Conservation (phyloP, 2,888 invertebrate species). For the Acleris emargana region DNA sequence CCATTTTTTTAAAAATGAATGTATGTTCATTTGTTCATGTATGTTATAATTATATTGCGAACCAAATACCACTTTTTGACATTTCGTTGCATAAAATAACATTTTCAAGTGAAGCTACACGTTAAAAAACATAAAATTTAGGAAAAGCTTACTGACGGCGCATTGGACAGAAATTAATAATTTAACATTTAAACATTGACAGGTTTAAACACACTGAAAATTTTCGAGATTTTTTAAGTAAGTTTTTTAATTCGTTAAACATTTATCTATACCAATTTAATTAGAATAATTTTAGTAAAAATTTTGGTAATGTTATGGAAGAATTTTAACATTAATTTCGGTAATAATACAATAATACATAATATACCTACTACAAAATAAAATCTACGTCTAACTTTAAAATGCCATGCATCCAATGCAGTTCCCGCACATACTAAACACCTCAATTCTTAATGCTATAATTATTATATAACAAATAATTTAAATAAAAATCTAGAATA, state of each 20-base stretch:
- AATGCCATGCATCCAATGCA: constrained; percentile 71
- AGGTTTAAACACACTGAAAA: constrained; percentile 22
- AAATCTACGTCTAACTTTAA: constrained; percentile 46
- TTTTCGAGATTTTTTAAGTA: constrained; percentile 22
- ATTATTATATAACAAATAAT: constrained; percentile 58
- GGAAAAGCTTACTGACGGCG: not conserved
- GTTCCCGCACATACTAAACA: constrained; percentile 50
- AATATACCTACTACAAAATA: constrained; percentile 56
- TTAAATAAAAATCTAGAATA: constrained; percentile 67
- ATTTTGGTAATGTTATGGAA: constrained; percentile 79
- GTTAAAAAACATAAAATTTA: not conserved
- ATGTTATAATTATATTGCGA: no score
- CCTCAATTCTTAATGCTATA: constrained; percentile 52
- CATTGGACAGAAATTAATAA: not conserved
- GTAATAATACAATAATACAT: constrained; percentile 50
- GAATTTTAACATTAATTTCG: constrained; percentile 75
- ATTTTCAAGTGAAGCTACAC: not conserved
- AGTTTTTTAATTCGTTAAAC: constrained; percentile 43
- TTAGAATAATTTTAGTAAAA: constrained; percentile 61
- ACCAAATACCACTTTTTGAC: no score
- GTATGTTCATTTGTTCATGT: no score
- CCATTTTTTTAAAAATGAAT: no score
- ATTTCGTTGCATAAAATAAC: not conserved
- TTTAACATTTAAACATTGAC: constrained; percentile 7
- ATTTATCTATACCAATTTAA: constrained; percentile 58